A percentile compares a stretch with the other conserved stretches of the same genome.
phyloP scores from a whole-genome alignment of 2,888 invertebrate species.

The Schrankia costaestrigalis region DNA sequence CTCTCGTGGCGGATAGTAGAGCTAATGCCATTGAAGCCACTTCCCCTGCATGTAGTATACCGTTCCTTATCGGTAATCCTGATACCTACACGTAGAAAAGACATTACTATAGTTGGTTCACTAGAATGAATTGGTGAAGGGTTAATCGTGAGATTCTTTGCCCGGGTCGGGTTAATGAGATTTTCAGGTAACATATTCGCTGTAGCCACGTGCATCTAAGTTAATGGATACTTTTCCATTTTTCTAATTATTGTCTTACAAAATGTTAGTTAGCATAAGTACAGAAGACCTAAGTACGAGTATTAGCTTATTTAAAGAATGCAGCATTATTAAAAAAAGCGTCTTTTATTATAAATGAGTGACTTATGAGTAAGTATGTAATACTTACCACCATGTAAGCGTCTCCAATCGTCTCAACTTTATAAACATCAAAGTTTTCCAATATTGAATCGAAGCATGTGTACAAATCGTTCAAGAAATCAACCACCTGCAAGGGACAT shows the following conservation, averaged over 20 bases:
- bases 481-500: slow-evolving; percentile 86
- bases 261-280: no score
- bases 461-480: slow-evolving; percentile 95
- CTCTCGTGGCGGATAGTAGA: slow-evolving; percentile 89
- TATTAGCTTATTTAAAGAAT: no score
- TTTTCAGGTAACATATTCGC: no score
- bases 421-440: slow-evolving; percentile 95
- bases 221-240: no score
- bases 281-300: no score
- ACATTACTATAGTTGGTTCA: slow-evolving; percentile 6
- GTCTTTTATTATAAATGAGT: no score
- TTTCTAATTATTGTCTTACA: no score
- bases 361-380: not conserved
- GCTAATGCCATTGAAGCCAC: slow-evolving; percentile 96
- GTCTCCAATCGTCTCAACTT: slow-evolving; percentile 95
- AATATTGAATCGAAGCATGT: slow-evolving; percentile 97
- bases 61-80: slow-evolving; percentile 94
- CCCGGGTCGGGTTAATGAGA: no score
- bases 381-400: slow-evolving; percentile 93
- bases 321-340: no score
- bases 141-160: no score
- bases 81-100: slow-evolving; percentile 87
- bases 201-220: no score
- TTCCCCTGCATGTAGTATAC: slow-evolving; percentile 94
- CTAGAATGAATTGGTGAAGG: no score